Conservation (phyloP, 2,113 vertebrate genomes). For the Hippoglossus stenolepis region DNA sequence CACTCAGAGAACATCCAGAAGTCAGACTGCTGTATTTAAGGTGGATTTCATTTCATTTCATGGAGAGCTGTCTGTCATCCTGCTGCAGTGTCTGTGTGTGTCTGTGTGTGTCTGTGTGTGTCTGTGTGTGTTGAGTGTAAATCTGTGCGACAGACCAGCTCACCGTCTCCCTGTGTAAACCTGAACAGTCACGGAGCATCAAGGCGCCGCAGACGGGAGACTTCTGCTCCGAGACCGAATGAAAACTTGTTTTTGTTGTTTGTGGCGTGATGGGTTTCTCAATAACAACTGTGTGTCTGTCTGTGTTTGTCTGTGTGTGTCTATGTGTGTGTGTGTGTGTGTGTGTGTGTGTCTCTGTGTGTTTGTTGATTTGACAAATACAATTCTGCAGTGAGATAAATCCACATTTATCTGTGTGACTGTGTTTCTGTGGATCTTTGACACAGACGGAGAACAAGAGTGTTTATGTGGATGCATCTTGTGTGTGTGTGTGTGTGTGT, state of each 20-base stretch:
- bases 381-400: too few relatives aligned
- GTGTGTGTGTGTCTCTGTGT: neutral
- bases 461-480: too few relatives aligned
- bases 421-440: too few relatives aligned
- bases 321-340: neutral
- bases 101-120: neutral
- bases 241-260: neutral
- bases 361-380: neutral
- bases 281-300: neutral
- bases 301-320: too few relatives aligned
- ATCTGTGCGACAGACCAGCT: too few relatives aligned
- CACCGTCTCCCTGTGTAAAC: neutral
- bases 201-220: neutral
- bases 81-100: too few relatives aligned
- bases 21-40: too few relatives aligned
- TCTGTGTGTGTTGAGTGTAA: neutral
- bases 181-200: neutral
- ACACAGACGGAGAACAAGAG: too few relatives aligned
- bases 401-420: too few relatives aligned
- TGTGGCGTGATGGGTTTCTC: neutral
- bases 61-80: too few relatives aligned
- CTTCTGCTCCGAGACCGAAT: neutral
- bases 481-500: neutral
- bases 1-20: too few relatives aligned
- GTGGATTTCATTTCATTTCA: too few relatives aligned